A percentile compares a stretch with the other conserved stretches of the same genome.
Evolutionary conservation across 2,113 vertebrate species (phyloP).

Genomic region (Ailurus styani): DNA sequence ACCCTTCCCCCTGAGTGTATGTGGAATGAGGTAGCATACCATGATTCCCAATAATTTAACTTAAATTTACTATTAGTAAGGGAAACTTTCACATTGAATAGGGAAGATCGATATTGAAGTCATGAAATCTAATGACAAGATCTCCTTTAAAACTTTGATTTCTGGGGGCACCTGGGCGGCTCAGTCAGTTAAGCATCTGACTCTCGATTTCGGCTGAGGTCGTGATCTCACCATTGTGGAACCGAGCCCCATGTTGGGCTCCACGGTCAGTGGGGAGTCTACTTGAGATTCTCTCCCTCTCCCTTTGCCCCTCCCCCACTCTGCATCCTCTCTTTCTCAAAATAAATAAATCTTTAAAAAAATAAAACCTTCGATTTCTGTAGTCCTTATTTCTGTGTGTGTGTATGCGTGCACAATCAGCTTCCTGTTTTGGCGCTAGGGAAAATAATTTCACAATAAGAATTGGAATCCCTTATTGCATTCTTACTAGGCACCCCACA

Average conservation of each 20-base stretch:
- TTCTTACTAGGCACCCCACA: neutral
- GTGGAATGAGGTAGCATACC: neutral
- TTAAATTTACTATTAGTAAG: neutral
- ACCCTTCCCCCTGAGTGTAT: neutral
- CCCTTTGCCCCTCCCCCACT: neutral
- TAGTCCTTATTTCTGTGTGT: neutral
- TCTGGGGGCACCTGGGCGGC: neutral
- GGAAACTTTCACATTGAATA: neutral
- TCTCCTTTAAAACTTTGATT: conserved; percentile 21
- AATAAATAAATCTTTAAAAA: neutral
- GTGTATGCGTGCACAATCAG: neutral
- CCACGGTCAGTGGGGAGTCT: neutral
- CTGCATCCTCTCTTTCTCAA: neutral
- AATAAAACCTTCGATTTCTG: neutral
- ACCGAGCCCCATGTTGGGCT: neutral
- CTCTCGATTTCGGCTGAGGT: neutral
- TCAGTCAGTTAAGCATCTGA: no score
- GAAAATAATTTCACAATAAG: neutral
- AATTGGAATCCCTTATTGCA: neutral
- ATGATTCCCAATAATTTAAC: neutral
- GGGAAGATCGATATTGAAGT: neutral
- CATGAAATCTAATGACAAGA: neutral
- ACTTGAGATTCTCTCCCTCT: neutral
- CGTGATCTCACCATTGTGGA: neutral
- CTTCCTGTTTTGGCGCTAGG: neutral